These are phyloP conservation scores for Agelas oroides DNA, from an alignment of 37 sponge, comb jelly and placozoan genomes.

Conservation along the genomic window DNA sequence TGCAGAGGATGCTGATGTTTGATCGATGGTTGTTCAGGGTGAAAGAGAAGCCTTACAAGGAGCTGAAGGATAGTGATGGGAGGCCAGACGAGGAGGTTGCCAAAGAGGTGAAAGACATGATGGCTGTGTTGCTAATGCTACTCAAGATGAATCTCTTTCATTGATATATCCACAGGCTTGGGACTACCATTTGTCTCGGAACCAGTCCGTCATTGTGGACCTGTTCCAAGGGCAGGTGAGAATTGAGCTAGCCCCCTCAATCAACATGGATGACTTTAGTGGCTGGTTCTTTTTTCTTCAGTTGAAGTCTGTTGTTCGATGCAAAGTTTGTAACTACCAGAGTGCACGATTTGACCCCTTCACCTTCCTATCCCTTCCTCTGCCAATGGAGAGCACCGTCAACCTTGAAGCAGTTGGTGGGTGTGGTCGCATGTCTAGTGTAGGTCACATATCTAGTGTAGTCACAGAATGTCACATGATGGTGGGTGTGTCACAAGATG, in stretches of 20 bases:
- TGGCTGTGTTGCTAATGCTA: not conserved
- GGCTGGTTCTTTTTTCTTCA: not conserved
- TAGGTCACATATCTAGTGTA: not conserved
- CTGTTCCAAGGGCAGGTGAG: constrained; percentile 97
- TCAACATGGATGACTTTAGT: too few relatives aligned
- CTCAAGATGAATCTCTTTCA: not conserved
- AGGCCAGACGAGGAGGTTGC: constrained; percentile 91
- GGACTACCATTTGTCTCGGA: constrained; percentile 86
- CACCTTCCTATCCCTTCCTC: constrained; percentile 98
- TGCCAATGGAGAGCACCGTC: constrained; percentile 89
- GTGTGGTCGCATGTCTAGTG: too few relatives aligned
- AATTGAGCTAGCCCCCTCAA: too few relatives aligned
- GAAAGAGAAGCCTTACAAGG: constrained; percentile 91
- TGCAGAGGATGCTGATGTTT: too few relatives aligned
- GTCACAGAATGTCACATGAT: too few relatives aligned
- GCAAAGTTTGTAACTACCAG: constrained; percentile 74
- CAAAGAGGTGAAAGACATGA: constrained; percentile 60
- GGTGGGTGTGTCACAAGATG: not conserved
- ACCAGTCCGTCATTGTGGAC: constrained; percentile 93
- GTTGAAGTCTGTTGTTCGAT: constrained; percentile 85
- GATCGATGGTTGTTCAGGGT: constrained; percentile 79
- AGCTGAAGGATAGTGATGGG: constrained; percentile 92
- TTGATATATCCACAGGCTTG: constrained; percentile 73
- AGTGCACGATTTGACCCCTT: constrained; percentile 98
- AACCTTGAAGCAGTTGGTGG: constrained; percentile 83